These are phyloP conservation scores for Mus pahari DNA, from an alignment of 2,113 vertebrate species.

Conservation along the genomic window DNA sequence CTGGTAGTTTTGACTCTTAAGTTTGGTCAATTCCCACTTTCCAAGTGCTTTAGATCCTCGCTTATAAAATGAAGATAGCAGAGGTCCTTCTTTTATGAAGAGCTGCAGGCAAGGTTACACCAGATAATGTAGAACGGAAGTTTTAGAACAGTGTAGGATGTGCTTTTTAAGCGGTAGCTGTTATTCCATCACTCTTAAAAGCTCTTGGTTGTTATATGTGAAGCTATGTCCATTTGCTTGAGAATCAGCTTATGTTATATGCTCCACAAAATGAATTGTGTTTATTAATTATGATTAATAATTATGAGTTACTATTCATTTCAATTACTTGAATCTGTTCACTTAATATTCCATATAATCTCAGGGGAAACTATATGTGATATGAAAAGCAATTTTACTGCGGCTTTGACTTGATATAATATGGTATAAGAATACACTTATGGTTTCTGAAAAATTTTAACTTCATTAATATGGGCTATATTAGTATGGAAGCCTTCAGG, in stretches of 20 bases:
- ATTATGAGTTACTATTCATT: neutral
- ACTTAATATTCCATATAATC: slow-evolving; percentile 34
- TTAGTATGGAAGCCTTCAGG: slow-evolving; percentile 49
- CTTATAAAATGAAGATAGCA: neutral
- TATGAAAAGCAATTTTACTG: slow-evolving; percentile 62
- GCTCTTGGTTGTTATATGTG: neutral
- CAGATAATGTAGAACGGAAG: neutral
- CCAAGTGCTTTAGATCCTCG: neutral
- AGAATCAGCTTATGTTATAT: neutral
- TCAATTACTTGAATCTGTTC: neutral
- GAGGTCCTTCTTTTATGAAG: neutral
- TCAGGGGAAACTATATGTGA: slow-evolving; percentile 45
- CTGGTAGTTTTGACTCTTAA: neutral
- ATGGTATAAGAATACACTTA: slow-evolving; percentile 62
- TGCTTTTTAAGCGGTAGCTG: neutral
- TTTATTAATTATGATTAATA: neutral
- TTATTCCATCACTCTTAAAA: neutral
- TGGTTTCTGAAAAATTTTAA: slow-evolving; percentile 64
- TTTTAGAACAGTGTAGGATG: neutral
- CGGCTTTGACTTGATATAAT: slow-evolving; percentile 51
- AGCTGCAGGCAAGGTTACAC: neutral
- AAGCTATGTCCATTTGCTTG: neutral
- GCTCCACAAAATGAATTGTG: neutral
- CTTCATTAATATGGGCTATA: slow-evolving; percentile 76
- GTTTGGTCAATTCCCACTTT: neutral